These are phyloP conservation scores for Caenorhabditis sp. DNA, from an alignment of 2,888 invertebrate genomes.

Conservation along the genomic window DNA sequence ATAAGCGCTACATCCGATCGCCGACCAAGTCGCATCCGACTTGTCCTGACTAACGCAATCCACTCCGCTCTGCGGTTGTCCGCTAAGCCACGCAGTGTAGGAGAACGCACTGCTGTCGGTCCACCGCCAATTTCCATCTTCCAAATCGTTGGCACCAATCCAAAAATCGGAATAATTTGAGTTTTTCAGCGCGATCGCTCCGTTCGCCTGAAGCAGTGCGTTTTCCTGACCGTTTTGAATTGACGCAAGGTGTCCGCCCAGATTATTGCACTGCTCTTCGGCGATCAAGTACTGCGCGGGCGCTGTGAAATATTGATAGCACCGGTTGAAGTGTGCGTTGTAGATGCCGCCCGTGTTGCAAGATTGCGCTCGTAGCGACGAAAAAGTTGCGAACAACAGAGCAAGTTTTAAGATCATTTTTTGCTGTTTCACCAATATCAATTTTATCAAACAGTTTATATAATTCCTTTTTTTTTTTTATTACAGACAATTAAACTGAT, in stretches of 20 bases:
- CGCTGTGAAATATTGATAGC: conserved; percentile 42
- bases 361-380: conserved; percentile 3
- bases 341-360: conserved; percentile 41
- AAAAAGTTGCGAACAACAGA: not conserved
- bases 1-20: conserved; percentile 25
- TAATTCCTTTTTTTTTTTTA: not conserved
- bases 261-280: conserved; percentile 29
- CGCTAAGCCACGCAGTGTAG: conserved; percentile 21
- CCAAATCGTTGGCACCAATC: conserved; percentile 40
- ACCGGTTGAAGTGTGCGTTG: conserved; percentile 31
- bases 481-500: not conserved
- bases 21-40: conserved; percentile 26
- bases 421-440: too few species aligned
- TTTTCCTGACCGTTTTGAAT: conserved; percentile 36
- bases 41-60: conserved; percentile 30
- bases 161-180: conserved; percentile 36
- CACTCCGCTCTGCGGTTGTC: conserved; percentile 23
- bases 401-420: not conserved
- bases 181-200: conserved; percentile 20
- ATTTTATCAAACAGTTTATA: not conserved
- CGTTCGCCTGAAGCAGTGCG: conserved; percentile 21
- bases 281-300: conserved; percentile 37
- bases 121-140: conserved; percentile 34
- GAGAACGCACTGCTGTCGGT: conserved; percentile 24
- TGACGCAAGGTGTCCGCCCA: conserved; percentile 37